Evolutionary conservation across 1,140 invertebrate genomes (phyloP), one percentile per base, ranked within the genome.

Genomic region (Ephestia elutella): DNA sequence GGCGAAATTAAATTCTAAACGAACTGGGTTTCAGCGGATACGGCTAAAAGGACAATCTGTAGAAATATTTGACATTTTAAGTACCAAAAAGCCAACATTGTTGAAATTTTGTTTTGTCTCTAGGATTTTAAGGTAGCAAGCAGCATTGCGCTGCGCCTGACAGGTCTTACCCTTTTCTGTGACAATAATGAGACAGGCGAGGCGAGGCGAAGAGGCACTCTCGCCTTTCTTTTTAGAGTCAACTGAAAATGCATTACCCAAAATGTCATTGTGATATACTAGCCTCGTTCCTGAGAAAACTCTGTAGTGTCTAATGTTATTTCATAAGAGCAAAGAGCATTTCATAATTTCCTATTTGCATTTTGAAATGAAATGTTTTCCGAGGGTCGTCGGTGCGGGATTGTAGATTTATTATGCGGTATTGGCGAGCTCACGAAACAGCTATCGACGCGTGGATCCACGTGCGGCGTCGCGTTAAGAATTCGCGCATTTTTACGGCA

Each of bases 361-460:
- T 56, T 48, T 48, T 7, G 13, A 25, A 5, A 56, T 44, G 10
- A 56, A 56, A 50, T 32, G 56, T 56, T 49, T 35, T 65, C 62
- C 63, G 62, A 55, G 49, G 59, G 49, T 60, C 57, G 65, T 63
- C 65, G 64, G 54, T 57, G 58, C 38, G 53, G 53, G 35, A 58
- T 63, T 57, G 53, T 67, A 70, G 65, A 77, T 78, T 78, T 77
- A 73, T 76, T 70, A 59, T 53, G 68, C 61, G 57, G 65, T 72
- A 75, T 72, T 62, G 67, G 63, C 60, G 63, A 53, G 63, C 66
- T 76, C 81, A 84, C 79, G 78, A 79, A 66, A 67, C 59, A 64
- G 70, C 73, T 86, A 86, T 86, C 80, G 74, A 75, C 73, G 79
- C 81, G 79, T 86, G 81, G 66, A 86, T 86, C 78, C 75, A 80